Conservation (phyloP, 2,797 vertebrate species). For the Columba guinea region DNA sequence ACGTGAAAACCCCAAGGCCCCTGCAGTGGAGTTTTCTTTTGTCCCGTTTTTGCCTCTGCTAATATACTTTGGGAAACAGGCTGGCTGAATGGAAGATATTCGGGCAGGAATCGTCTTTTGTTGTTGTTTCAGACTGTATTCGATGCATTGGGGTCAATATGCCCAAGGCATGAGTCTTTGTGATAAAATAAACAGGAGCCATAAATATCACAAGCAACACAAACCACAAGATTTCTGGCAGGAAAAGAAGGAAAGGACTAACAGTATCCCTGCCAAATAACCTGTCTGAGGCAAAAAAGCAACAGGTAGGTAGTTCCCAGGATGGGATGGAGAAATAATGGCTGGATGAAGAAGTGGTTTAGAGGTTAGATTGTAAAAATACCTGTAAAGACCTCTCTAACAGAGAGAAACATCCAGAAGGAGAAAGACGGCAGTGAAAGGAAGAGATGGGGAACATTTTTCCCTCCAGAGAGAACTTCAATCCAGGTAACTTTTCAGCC, state of each 20-base stretch:
- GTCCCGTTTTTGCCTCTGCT: not conserved
- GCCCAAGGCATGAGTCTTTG: accelerated
- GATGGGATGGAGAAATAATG: not conserved
- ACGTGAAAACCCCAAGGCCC: slow-evolving; percentile 3
- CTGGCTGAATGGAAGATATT: not conserved
- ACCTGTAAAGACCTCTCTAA: not conserved
- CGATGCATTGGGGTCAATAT: accelerated
- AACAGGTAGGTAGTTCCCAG: not conserved
- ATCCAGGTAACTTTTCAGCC: not conserved
- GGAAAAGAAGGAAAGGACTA: not conserved
- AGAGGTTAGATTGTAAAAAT: not conserved
- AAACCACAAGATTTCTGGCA: not conserved
- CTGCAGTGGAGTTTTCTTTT: not conserved
- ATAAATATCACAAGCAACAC: not conserved
- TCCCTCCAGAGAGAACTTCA: not conserved
- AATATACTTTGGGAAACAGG: not conserved
- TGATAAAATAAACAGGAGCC: not conserved
- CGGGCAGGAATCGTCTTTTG: not conserved
- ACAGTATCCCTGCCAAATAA: not conserved
- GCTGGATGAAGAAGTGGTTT: not conserved
- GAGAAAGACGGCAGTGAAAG: not conserved
- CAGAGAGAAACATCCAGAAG: not conserved
- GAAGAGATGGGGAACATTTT: not conserved
- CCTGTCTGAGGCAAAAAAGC: not conserved
- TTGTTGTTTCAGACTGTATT: not conserved